Percentiles rank a stretch among this genome's conserved stretches.
Evolutionary conservation across 2,888 invertebrate genomes (phyloP).

Genomic region (Phorcus lineatus): DNA sequence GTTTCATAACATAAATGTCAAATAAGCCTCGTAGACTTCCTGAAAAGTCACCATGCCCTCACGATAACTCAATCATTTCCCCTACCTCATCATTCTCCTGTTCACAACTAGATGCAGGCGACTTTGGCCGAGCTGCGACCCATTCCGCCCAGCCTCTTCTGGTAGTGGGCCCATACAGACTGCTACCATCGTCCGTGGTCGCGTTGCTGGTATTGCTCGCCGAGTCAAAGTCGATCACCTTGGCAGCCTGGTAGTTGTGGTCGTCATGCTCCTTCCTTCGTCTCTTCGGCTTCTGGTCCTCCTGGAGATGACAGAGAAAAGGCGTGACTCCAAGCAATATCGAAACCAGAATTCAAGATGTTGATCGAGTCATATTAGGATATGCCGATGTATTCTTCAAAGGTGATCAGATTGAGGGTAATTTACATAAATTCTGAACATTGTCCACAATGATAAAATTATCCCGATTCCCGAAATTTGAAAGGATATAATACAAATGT

Average conservation of each 20-base stretch:
- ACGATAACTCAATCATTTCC: too few species aligned
- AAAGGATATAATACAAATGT: too few species aligned
- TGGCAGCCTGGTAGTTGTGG: conserved; percentile 51
- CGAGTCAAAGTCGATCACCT: conserved; percentile 67
- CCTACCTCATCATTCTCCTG: conserved; percentile 39
- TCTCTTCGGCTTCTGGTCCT: conserved; percentile 24
- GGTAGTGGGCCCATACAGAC: conserved; percentile 82
- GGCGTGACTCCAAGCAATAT: neutral
- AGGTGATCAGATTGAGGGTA: too few species aligned
- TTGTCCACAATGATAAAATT: too few species aligned
- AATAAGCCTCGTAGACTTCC: too few species aligned
- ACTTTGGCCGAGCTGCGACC: conserved; percentile 72
- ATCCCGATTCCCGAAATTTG: too few species aligned
- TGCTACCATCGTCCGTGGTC: conserved; percentile 42
- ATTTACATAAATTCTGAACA: too few species aligned
- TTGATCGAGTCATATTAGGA: too few species aligned
- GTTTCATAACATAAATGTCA: too few species aligned
- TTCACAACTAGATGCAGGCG: conserved; percentile 37
- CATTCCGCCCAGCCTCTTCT: conserved; percentile 86
- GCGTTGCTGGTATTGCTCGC: conserved; percentile 64
- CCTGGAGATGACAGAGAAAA: neutral
- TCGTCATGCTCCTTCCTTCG: conserved; percentile 29
- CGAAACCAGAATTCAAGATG: too few species aligned
- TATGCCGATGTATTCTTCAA: too few species aligned
- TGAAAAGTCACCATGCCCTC: neutral